Evolutionary conservation across 2,113 vertebrate genomes (phyloP).

Genomic region (Potamarius usumacintae): DNA sequence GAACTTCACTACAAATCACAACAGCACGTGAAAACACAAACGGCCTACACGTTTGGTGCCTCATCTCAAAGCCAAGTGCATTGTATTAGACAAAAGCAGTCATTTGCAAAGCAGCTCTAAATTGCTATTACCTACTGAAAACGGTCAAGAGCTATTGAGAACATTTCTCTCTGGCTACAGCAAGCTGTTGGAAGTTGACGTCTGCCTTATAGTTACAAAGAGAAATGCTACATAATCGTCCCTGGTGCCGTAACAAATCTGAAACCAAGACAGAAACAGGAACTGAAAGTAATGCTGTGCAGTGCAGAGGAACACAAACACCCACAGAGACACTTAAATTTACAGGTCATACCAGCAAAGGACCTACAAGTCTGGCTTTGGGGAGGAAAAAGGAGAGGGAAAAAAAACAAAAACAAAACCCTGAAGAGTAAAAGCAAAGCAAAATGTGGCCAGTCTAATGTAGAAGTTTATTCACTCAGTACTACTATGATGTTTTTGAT

Average conservation of each 20-base stretch:
- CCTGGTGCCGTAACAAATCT: conserved; percentile 14
- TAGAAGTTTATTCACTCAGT: not conserved
- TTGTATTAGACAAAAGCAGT: not conserved
- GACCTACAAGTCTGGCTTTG: not conserved
- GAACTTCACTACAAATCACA: not conserved
- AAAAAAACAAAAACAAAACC: not conserved
- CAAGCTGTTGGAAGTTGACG: not conserved
- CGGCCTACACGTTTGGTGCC: not conserved
- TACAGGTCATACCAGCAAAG: not conserved
- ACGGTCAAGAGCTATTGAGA: not conserved
- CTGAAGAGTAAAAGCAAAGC: not conserved
- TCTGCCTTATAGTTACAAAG: conserved; percentile 3
- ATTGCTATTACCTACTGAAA: not conserved
- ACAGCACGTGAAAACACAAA: not conserved
- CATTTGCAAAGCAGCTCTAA: not conserved
- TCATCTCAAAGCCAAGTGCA: not conserved
- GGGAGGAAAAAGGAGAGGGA: not conserved
- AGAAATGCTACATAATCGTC: not conserved
- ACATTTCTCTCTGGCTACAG: not conserved
- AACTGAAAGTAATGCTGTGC: conserved; percentile 40
- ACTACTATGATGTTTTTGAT: not conserved
- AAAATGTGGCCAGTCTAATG: not conserved
- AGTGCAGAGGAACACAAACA: conserved; percentile 1
- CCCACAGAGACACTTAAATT: conserved; percentile 10
- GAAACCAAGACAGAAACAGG: conserved; percentile 52